phyloP scores from a whole-genome alignment of 2,113 vertebrate species.

The Narcine bancroftii region DNA sequence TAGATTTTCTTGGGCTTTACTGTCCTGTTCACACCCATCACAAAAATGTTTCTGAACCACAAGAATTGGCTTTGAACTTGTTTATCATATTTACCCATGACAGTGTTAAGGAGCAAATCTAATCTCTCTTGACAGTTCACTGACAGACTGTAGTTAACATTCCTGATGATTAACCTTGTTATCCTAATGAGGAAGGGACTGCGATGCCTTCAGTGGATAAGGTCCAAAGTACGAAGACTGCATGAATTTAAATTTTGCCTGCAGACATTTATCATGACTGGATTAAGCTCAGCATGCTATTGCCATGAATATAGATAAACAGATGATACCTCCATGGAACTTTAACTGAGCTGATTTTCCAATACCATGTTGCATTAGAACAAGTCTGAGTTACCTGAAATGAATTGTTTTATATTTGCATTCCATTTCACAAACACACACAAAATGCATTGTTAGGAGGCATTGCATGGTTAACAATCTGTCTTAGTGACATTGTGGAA shows the following conservation, averaged over 20 bases:
- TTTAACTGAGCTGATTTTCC: neutral
- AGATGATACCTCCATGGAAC: neutral
- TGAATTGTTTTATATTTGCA: neutral
- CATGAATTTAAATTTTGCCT: neutral
- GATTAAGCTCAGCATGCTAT: neutral
- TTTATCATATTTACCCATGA: neutral
- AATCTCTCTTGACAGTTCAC: neutral
- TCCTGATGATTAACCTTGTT: neutral
- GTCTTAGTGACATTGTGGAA: neutral
- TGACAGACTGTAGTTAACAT: conserved; percentile 13
- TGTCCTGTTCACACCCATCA: neutral
- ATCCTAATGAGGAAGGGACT: neutral
- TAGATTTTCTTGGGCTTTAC: neutral
- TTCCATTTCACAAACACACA: conserved; percentile 23
- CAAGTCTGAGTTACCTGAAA: conserved; percentile 8
- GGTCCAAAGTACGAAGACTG: neutral
- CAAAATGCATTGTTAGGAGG: neutral
- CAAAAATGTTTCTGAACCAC: neutral
- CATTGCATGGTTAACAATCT: neutral
- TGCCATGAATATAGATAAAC: neutral
- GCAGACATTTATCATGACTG: neutral
- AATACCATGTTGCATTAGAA: neutral
- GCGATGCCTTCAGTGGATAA: neutral
- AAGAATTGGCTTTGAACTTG: neutral
- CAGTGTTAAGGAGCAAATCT: neutral